Evolutionary conservation across 1,140 invertebrate species (phyloP), one percentile per base, ranked within the genome.

Genomic region (Cepaea nemoralis): DNA sequence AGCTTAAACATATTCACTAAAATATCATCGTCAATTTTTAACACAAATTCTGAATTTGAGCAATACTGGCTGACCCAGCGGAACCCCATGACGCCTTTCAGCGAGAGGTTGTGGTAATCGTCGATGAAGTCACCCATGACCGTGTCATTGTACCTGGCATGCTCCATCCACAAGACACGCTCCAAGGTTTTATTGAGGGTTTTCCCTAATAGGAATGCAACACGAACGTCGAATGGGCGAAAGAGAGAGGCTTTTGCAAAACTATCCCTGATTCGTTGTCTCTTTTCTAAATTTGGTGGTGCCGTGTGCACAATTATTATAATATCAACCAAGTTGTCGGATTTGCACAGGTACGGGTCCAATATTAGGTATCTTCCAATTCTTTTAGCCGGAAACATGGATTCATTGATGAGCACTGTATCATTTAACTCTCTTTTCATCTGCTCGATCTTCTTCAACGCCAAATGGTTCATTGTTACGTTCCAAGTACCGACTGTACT

Each of bases 1-100:
- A 88, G 31, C 10, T 73, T 42, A 27, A 94, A 94, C 16, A 96
- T 86, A 90, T 96, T 94, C 27, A 96, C 93, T 45, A 96, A 94
- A 81, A 95, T 95, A 88, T 98, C 96, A 90, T 97, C 96, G 89
- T 98, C 96, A 89, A 96, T 94, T 93, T 98, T 98, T 22, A 97
- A 92, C 22, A 97, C 93, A 86, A 93, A 96, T 81, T 93, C 91
- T 1, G 93, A 93, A 33, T 93, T 90, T 10, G 86, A 85, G 89
- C 96, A 97, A 83, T 93, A 92, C 14, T 89, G 90, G 0, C 92
- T 87, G 0, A 93, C 94, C 96, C 96, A 98, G 85, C 93, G 93
- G 35, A 97, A 88, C 0, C 96, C 96, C 95, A 97, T 96, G 0
- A 96, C 88, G 87, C 97, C 95, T 67, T 87, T 87, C 12, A 81